phyloP scores from a whole-genome alignment of 2,797 vertebrate genomes.

The Liparis tanakae region DNA sequence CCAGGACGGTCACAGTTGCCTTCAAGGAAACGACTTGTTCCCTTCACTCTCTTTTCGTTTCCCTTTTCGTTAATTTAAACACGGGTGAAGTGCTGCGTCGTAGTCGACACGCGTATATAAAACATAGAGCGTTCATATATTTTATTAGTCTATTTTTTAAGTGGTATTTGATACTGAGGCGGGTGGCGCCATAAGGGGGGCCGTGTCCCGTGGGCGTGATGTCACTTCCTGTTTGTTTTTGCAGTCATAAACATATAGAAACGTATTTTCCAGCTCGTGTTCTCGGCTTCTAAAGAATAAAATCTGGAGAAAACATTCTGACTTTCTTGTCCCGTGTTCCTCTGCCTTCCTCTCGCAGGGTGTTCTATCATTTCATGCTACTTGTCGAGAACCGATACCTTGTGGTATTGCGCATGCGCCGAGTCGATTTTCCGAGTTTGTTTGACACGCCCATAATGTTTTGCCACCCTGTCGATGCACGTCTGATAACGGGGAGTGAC shows the following conservation, averaged over 20 bases:
- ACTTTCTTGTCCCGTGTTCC: background rate
- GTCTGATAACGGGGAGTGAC: too few relatives aligned
- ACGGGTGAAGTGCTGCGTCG: slow-evolving; percentile 1
- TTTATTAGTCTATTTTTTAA: slow-evolving; percentile 61
- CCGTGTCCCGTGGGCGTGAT: slow-evolving; percentile 22
- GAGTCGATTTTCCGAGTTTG: too few relatives aligned
- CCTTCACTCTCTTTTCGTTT: slow-evolving; percentile 4
- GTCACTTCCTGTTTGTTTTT: slow-evolving; percentile 20
- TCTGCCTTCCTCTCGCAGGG: too few relatives aligned
- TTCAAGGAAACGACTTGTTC: slow-evolving; percentile 2
- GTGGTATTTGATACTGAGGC: slow-evolving; percentile 72
- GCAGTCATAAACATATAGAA: background rate
- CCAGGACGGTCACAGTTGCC: slow-evolving; percentile 11
- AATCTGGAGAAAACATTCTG: slow-evolving; percentile 9
- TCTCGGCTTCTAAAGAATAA: slow-evolving; percentile 35
- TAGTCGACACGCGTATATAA: too few relatives aligned
- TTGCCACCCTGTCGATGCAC: too few relatives aligned
- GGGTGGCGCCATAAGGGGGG: background rate
- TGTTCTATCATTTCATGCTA: too few relatives aligned
- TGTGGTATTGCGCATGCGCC: too few relatives aligned
- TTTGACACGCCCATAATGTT: too few relatives aligned
- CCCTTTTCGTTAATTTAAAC: background rate
- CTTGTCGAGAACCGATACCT: too few relatives aligned
- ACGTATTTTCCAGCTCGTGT: slow-evolving; percentile 2
- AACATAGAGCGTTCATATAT: slow-evolving; percentile 2